Conservation (phyloP, 2,888 invertebrate species). For the Trisateles emortualis region DNA sequence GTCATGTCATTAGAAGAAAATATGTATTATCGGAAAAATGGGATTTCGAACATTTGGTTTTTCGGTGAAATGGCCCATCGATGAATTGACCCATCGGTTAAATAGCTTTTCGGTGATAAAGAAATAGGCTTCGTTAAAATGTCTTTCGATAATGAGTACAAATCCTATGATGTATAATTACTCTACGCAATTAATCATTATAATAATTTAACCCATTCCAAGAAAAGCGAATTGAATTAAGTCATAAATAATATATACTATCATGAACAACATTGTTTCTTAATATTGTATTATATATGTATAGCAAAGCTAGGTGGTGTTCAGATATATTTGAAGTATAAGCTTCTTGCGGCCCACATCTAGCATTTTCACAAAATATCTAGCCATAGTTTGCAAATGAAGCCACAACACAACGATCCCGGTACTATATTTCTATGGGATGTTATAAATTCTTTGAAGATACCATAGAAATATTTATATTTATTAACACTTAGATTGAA, state of each 20-base stretch:
- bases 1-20: too few species aligned
- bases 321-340: constrained; percentile 21
- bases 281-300: neutral
- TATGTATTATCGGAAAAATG: too few species aligned
- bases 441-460: constrained; percentile 1
- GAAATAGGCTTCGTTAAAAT: too few species aligned
- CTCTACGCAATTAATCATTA: too few species aligned
- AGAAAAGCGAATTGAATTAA: too few species aligned
- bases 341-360: constrained; percentile 43
- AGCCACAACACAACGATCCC: constrained; percentile 47
- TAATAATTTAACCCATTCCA: too few species aligned
- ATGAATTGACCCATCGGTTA: too few species aligned
- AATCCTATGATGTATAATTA: too few species aligned
- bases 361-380: constrained; percentile 34
- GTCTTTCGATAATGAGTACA: too few species aligned
- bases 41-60: too few species aligned
- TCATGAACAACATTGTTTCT: neutral
- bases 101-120: too few species aligned
- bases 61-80: too few species aligned
- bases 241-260: neutral
- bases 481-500: constrained; percentile 16
- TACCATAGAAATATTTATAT: constrained; percentile 23
- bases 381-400: constrained; percentile 49
- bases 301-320: constrained; percentile 21
- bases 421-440: constrained; percentile 14